Evolutionary conservation across 2,113 vertebrate species (phyloP).

Genomic region (Mystacornis crossleyi): DNA sequence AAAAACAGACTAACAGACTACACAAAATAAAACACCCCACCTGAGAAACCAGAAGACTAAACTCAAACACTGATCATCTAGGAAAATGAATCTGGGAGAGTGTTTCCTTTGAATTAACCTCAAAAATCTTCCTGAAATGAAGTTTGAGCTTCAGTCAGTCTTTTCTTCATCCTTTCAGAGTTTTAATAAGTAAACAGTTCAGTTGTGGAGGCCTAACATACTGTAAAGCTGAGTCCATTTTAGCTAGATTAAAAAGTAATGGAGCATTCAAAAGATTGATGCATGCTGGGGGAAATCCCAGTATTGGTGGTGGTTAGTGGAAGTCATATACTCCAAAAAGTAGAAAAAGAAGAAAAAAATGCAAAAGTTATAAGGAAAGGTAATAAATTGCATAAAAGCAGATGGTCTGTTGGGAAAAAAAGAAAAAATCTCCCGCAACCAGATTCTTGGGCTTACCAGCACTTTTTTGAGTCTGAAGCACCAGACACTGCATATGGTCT

Average conservation of each 20-base stretch:
- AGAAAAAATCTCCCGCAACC: rapidly evolving
- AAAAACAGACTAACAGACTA: not conserved
- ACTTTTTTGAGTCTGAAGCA: not conserved
- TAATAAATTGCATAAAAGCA: not conserved
- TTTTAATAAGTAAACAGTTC: not conserved
- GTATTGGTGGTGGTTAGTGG: too few relatives aligned
- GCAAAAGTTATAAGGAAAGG: not conserved
- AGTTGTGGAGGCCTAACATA: not conserved
- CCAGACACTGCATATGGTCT: not conserved
- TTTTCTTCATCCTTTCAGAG: not conserved
- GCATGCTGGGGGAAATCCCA: not conserved
- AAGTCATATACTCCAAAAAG: not conserved
- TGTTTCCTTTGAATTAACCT: not conserved
- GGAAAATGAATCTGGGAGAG: not conserved
- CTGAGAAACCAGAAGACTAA: not conserved
- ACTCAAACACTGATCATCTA: not conserved
- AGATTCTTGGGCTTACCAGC: not conserved
- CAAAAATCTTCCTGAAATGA: not conserved
- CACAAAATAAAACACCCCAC: not conserved
- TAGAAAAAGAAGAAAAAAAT: not conserved
- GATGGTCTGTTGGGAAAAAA: not conserved
- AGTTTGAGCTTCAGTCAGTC: not conserved
- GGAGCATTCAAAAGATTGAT: not conserved
- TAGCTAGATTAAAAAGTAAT: not conserved
- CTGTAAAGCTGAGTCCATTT: not conserved